phyloP scores from a whole-genome alignment of 2,797 vertebrate species.

The Sebastolobus alascanus region DNA sequence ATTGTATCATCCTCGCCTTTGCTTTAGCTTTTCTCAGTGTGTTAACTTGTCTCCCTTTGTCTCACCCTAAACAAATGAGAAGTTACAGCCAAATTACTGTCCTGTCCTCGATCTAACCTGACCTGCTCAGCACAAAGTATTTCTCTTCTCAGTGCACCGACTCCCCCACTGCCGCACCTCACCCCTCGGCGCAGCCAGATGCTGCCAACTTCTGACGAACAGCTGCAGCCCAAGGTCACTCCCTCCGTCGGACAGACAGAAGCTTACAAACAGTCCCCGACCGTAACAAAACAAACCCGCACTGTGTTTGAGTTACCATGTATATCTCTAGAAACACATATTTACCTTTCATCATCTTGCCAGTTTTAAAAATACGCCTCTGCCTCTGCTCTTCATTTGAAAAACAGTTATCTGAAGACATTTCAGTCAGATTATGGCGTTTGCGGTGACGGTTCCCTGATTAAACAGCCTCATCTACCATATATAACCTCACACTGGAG shows the following conservation, averaged over 20 bases:
- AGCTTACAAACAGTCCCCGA: conserved; percentile 45
- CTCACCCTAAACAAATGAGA: neutral
- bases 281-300: conserved; percentile 19
- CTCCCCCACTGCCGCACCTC: conserved; percentile 22
- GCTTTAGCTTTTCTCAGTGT: neutral
- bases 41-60: neutral
- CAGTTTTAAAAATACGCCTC: conserved; percentile 51
- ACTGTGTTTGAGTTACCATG: conserved; percentile 10
- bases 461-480: conserved; percentile 46
- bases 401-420: conserved; percentile 37
- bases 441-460: conserved; percentile 45
- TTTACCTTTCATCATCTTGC: conserved; percentile 28
- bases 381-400: conserved; percentile 20
- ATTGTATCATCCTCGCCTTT: neutral
- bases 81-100: neutral
- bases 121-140: conserved; percentile 45
- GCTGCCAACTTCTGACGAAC: conserved; percentile 63
- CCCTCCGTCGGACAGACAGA: conserved; percentile 42
- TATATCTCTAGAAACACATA: conserved; percentile 32
- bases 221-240: conserved; percentile 71
- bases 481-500: conserved; percentile 47
- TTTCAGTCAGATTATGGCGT: conserved; percentile 33
- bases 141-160: conserved; percentile 17
- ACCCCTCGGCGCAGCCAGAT: conserved; percentile 57
- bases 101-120: conserved; percentile 22